Evolutionary conservation across 2,113 vertebrate genomes (phyloP).

Genomic region (Sterna hirundo): DNA sequence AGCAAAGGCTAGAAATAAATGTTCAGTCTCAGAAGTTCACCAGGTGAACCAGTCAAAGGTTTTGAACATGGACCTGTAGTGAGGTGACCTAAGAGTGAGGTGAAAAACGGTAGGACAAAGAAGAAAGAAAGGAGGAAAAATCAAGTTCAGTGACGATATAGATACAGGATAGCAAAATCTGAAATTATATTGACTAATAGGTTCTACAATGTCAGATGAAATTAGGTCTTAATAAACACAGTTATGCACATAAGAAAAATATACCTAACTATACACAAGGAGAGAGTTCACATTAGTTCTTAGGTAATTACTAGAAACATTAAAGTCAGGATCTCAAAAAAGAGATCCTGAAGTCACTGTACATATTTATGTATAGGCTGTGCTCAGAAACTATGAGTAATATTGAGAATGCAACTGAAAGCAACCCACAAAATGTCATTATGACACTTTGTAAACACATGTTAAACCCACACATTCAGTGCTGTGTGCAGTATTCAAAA

Average conservation of each 20-base stretch:
- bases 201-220: not conserved
- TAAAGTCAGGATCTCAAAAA: not conserved
- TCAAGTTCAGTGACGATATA: not conserved
- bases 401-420: not conserved
- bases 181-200: not conserved
- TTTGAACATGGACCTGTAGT: not conserved
- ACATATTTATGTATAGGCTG: not conserved
- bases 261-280: not conserved
- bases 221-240: not conserved
- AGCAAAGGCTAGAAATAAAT: not conserved
- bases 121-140: not conserved
- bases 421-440: not conserved
- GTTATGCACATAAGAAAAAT: not conserved
- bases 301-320: not conserved
- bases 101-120: not conserved
- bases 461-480: not conserved
- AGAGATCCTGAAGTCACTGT: not conserved
- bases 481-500: not conserved
- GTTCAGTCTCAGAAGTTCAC: not conserved
- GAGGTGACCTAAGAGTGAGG: not conserved
- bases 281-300: not conserved
- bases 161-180: not conserved
- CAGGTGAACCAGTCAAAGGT: not conserved
- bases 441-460: not conserved
- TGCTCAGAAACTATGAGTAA: not conserved